Base-by-base conservation (phyloP, 2,888 invertebrate species). In the Pedicia rivosa region DNA sequence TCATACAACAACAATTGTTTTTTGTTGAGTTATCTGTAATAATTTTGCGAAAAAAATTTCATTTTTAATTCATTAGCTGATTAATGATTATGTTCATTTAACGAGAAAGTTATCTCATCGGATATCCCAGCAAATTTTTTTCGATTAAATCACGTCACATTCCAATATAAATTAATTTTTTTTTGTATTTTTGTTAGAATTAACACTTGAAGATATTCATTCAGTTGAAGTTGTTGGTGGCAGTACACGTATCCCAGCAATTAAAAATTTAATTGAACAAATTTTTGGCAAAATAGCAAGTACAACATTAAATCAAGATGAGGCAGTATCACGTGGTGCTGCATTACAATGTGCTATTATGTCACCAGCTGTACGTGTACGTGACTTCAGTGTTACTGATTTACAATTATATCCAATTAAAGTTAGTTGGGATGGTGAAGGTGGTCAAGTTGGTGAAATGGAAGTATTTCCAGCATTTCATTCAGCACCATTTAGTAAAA, bases 151-250 rank as follows among this genome's bases (percentile, higher is more conserved):
- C 29, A 41, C 12, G 37, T 22, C 16, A 27, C 31, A 10, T 34
- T 26, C 29, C 12, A 10, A 30, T n/a, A 24, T 32, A 26, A 12
- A 30, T 37, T 24, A 26, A 35, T 24, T 35, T 19, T 32, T 24
- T 27, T 19, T 29, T 19, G 43, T 43, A 35, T 29, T 38, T 30
- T 40, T 59, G 64, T 24, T 57, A 83, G 83, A 82, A 55, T 59
- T 94, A 41, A 67, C 75, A 40, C 55, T 75, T 36, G 84, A 86
- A 38, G 94, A 97, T 37, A 83, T 99, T 47, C 77, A 88, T 56
- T 77, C 91, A 1, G 90, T 99, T 19, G 98, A 99, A 64, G 74
- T 98, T 47, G 88, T 95, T 25, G 98, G 98, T 27, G 98, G 98
- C 8, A 86, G 90, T 2, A 82, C 84, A 36, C 76, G 98, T 49